phyloP scores from a whole-genome alignment of 2,797 vertebrate genomes.

The Phrynocephalus vlangalii region DNA sequence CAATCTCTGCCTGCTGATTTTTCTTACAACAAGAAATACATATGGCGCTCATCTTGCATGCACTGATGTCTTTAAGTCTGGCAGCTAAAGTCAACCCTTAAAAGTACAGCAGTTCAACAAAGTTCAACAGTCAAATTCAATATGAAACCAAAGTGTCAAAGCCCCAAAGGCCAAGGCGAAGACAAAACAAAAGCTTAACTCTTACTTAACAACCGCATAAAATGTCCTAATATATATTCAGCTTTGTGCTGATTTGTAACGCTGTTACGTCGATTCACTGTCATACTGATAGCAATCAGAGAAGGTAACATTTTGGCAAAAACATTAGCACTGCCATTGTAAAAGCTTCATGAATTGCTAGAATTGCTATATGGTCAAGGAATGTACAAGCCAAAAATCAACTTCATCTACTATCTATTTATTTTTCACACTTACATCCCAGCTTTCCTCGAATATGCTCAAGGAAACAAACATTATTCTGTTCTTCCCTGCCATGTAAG shows the following conservation, averaged over 20 bases:
- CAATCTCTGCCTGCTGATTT: conserved; percentile 49
- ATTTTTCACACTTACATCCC: too few species aligned
- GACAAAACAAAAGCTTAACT: not conserved
- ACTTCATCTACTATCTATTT: too few species aligned
- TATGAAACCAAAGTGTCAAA: conserved; percentile 14
- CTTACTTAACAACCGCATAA: not conserved
- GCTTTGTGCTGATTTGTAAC: not conserved
- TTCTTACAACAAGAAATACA: conserved; percentile 43
- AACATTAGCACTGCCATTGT: not conserved
- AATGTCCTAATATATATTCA: not conserved
- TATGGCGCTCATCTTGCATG: conserved; percentile 23
- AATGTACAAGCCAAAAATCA: not conserved
- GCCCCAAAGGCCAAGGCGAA: not conserved
- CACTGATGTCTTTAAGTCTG: not conserved
- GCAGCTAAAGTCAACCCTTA: not conserved
- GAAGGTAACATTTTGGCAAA: not conserved
- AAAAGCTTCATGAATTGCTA: not conserved
- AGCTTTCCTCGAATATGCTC: too few species aligned
- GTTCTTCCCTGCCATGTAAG: too few species aligned
- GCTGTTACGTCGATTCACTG: not conserved
- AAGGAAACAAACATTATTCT: too few species aligned
- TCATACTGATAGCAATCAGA: not conserved
- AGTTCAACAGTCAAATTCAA: conserved; percentile 39
- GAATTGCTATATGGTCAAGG: not conserved
- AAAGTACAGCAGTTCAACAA: conserved; percentile 26